Conservation (phyloP, 2,888 invertebrate genomes). For the Notocelia uddmanniana region DNA sequence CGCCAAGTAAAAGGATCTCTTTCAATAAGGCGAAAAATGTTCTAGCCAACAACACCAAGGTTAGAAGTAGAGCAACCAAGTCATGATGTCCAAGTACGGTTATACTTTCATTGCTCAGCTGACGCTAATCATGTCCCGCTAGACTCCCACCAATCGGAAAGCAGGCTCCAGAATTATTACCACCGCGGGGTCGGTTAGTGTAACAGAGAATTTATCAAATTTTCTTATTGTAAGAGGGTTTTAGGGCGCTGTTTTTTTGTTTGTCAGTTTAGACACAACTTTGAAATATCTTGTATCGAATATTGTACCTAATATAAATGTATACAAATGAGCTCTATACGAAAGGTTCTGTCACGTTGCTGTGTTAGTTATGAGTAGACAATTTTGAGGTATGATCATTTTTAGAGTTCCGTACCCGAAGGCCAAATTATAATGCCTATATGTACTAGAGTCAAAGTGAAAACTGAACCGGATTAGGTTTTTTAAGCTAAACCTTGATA, state of each 20-base stretch:
- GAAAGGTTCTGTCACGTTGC: too few relatives aligned
- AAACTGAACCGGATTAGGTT: too few relatives aligned
- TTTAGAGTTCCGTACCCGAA: too few relatives aligned
- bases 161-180: not conserved
- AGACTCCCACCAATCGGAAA: not conserved
- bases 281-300: not conserved
- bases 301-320: not conserved
- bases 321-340: not conserved
- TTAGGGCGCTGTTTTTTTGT: not conserved
- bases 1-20: conserved; percentile 40
- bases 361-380: not conserved
- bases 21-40: conserved; percentile 37
- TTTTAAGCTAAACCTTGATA: too few relatives aligned
- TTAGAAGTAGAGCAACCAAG: conserved; percentile 34
- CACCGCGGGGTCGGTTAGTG: not conserved
- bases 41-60: conserved; percentile 19
- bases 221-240: not conserved
- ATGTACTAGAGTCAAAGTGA: too few relatives aligned
- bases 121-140: not conserved
- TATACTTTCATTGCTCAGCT: not conserved
- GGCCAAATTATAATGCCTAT: too few relatives aligned
- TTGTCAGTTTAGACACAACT: too few relatives aligned
- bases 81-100: conserved; percentile 27
- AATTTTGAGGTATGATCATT: not conserved
- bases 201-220: not conserved